Base-by-base conservation (phyloP, 1,140 invertebrate genomes). In the Drosophila trapezifrons region DNA sequence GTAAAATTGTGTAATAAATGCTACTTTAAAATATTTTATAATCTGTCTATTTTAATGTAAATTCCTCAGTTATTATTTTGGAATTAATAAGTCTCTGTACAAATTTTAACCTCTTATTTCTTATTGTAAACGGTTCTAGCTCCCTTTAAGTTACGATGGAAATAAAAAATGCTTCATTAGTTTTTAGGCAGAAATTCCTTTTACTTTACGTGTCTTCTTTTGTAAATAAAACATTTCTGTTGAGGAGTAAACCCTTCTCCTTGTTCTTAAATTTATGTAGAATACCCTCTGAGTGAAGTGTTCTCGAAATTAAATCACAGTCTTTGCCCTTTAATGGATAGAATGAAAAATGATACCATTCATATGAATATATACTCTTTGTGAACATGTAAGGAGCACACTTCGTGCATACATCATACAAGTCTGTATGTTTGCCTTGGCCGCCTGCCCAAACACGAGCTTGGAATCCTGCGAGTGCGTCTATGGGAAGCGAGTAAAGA, bases 401-500 rank as follows among this genome's bases (percentile, higher is more conserved):
- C 52, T 45, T 22, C 2, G n/a, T 12, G 46, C 43, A 37, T 22
- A 22, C 29, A 62, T 7, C 13, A n/a, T n/a, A 38, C 15, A 38
- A 38, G 22, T 7, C 37, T 43, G 32, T 37, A 49, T 66, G 64
- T 78, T 65, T 70, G 46, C 56, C 52, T 78, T 65, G 76, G 66
- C 70, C 46, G 47, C 35, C 58, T 65, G 74, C 74, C 74, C 74
- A 76, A 76, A 70, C 52, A 77, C 40, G 32, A 45, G 69, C 37
- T 71, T 45, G 67, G 32, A 51, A 37, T 46, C 22, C 58, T 57
- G 43, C 55, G 22, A 46, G 69, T 60, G 37, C 52, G 40, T 22
- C 55, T 47, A 72, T 49, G 74, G 37, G 7, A 42, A 55, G 64
- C 42, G 42, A 46, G 51, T 49, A 18, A 22, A 64, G 38, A 55